Percentiles rank a stretch among this genome's conserved stretches.
Evolutionary conservation across 2,797 vertebrate genomes (phyloP).

Genomic region (Cuculus canorus): DNA sequence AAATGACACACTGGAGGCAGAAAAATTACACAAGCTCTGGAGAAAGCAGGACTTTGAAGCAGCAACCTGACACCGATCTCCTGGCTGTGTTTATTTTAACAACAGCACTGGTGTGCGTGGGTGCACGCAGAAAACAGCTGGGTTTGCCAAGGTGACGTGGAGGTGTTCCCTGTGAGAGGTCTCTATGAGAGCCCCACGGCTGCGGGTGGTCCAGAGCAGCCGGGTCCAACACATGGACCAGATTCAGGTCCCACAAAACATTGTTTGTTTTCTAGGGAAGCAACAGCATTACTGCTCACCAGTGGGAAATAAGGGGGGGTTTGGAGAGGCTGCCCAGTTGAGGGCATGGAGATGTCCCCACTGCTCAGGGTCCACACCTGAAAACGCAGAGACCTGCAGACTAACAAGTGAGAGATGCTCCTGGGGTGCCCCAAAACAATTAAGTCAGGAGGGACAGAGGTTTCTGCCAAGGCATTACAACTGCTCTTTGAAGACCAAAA

Average conservation of each 20-base stretch:
- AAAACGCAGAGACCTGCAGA: background rate
- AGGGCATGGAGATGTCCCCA: background rate
- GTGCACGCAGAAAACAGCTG: background rate
- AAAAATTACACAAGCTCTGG: background rate
- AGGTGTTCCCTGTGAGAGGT: background rate
- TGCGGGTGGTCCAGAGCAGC: background rate
- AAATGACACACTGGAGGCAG: background rate
- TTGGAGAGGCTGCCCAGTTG: background rate
- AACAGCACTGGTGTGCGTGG: accelerated
- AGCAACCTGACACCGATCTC: background rate
- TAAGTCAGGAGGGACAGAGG: background rate
- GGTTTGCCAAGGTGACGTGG: background rate
- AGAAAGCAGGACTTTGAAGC: background rate
- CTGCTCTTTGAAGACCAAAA: background rate
- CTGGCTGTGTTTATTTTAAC: background rate
- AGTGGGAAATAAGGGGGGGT: background rate
- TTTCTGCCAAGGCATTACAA: accelerated
- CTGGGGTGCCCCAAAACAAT: background rate
- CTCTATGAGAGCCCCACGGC: background rate
- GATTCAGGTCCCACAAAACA: background rate
- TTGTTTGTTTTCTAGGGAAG: background rate
- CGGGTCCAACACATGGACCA: background rate
- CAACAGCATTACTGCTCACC: background rate
- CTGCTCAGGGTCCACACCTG: background rate
- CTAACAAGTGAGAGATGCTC: background rate